Base-by-base conservation (phyloP, 2,797 vertebrate genomes). In the Myoxocephalus aenaeus region DNA sequence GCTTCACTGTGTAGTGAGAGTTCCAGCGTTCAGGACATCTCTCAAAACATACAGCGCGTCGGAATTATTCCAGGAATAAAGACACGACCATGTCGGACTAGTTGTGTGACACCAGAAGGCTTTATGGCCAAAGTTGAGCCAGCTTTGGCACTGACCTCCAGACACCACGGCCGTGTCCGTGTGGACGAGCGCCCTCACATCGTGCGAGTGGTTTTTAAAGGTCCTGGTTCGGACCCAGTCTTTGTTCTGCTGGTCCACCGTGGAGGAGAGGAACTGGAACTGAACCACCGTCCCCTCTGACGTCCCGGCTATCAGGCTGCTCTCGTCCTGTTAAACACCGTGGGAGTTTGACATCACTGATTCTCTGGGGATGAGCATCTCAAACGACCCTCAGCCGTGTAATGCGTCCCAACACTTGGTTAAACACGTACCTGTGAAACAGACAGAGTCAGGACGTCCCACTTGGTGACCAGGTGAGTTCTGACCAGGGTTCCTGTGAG, bases 181-280 rank as follows among this genome's bases (percentile, higher is more conserved):
- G 90, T 98, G 97, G 0, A 86, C 95, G 67, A 99, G 95, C 0
- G 96, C 94, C 25, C 96, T 92, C 72, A 99, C 97, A 0, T 99
- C 98, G 0, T 99, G 98, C 0, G 96, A 96, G 91, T 99, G 98
- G 87, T 96, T 94, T 83, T 96, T 97, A 80, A 99, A 98, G 0
- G 96, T 97, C 78, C 96, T 96, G 0, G 98, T 99, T 70, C 94
- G 87, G 79, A 98, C 92, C 98, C 98, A 99, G 79, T 95, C 94
- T 61, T 91, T 94, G 38, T 97, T 95, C 6, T 80, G 78, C 71
- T 93, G 92, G 9, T 80, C 94, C 63, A 93, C 67, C 46, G 87
- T 93, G 63, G 94, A 63, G 0, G 95, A 87, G 44, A 99, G 70
- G 88, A 95, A 93, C 94, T 99, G 97, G 80, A 99, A 96, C 91